Percentiles rank a stretch among this genome's conserved stretches.
These are phyloP conservation scores for Enteromius trimaculatus DNA, from an alignment of 2,797 vertebrate genomes.

Conservation along the genomic window DNA sequence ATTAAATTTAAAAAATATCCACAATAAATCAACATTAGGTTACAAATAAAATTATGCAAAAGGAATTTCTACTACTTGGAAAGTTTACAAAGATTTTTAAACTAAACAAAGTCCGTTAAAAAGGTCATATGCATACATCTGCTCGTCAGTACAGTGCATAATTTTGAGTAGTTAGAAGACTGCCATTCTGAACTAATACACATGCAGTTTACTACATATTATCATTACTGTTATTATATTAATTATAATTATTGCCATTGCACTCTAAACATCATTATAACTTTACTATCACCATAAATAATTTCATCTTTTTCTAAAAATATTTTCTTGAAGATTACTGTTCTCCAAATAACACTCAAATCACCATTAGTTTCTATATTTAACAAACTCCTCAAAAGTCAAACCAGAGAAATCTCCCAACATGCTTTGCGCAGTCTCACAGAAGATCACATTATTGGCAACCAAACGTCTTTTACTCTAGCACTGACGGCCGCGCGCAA, in stretches of 20 bases:
- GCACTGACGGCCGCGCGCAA: slow-evolving; percentile 88
- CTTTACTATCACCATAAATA: slow-evolving; percentile 65
- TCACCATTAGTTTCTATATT: slow-evolving; percentile 43
- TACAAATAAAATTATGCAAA: slow-evolving; percentile 72
- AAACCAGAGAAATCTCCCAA: slow-evolving; percentile 28
- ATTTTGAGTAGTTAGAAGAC: slow-evolving; percentile 62
- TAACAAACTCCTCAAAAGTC: slow-evolving; percentile 25
- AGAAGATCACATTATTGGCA: slow-evolving; percentile 16
- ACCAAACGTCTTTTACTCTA: slow-evolving; percentile 77
- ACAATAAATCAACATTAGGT: slow-evolving; percentile 62
- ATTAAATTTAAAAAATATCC: slow-evolving; percentile 65
- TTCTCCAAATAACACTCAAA: slow-evolving; percentile 65
- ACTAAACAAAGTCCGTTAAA: slow-evolving; percentile 67
- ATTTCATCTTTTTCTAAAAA: slow-evolving; percentile 76
- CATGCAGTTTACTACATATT: slow-evolving; percentile 76
- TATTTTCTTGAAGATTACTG: slow-evolving; percentile 60
- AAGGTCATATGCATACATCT: slow-evolving; percentile 55
- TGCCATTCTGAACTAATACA: slow-evolving; percentile 73
- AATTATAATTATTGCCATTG: slow-evolving; percentile 74
- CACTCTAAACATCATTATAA: slow-evolving; percentile 68
- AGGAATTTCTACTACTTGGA: slow-evolving; percentile 67
- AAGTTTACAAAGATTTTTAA: slow-evolving; percentile 67
- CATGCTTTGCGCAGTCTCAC: slow-evolving; percentile 48
- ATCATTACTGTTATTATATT: slow-evolving; percentile 46
- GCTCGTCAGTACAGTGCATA: slow-evolving; percentile 60